Percentiles rank a stretch among this genome's conserved stretches.
Evolutionary conservation across 2,113 vertebrate genomes (phyloP).

Genomic region (Desmodus rotundus): DNA sequence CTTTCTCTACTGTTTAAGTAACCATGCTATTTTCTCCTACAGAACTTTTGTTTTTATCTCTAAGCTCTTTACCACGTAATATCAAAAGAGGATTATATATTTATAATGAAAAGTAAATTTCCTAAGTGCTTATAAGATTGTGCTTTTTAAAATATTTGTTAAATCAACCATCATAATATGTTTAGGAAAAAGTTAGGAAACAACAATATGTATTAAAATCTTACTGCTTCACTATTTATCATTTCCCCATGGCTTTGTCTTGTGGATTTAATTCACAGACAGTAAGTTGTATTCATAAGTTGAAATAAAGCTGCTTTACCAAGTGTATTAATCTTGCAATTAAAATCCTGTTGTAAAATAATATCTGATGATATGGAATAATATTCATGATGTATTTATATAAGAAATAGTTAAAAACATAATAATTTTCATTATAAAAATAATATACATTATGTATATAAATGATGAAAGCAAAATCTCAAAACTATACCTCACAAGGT

Average conservation of each 20-base stretch:
- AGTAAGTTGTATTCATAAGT: not conserved
- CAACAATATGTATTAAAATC: not conserved
- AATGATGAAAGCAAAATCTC: not conserved
- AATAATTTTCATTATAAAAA: not conserved
- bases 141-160: not conserved
- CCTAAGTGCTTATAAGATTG: slow-evolving; percentile 2
- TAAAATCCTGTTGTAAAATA: not conserved
- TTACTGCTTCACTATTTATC: not conserved
- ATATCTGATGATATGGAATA: not conserved
- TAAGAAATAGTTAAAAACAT: not conserved
- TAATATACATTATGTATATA: not conserved
- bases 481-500: not conserved
- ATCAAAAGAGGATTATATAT: slow-evolving; percentile 25
- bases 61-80: slow-evolving; percentile 22
- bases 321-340: not conserved
- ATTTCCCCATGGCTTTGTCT: not conserved
- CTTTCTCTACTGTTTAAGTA: not conserved
- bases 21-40: not conserved
- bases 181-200: slow-evolving; percentile 11
- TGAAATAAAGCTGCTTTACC: not conserved
- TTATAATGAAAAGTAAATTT: slow-evolving; percentile 45
- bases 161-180: slow-evolving; percentile 17
- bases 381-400: not conserved
- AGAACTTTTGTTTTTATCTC: not conserved
- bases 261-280: not conserved